Conservation (phyloP, 2,797 vertebrate species). For the Halcyon chelicuti region DNA sequence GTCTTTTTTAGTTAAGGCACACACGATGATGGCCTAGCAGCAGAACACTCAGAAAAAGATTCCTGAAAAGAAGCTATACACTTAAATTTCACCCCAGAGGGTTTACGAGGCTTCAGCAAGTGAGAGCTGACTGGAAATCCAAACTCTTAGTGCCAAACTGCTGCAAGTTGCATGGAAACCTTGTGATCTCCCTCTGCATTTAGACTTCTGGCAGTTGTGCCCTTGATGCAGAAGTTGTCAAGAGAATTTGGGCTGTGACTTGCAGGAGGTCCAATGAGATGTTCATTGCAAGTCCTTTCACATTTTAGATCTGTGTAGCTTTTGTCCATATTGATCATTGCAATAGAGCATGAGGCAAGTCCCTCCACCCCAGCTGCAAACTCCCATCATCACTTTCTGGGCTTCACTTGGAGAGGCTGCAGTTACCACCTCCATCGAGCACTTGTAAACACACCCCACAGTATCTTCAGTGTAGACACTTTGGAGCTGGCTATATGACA, state of each 20-base stretch:
- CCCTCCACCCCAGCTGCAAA: background rate
- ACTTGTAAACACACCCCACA: background rate
- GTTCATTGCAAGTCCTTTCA: background rate
- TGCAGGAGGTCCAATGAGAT: background rate
- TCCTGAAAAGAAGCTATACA: background rate
- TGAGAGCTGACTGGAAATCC: background rate
- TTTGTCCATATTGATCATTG: background rate
- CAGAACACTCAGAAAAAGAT: background rate
- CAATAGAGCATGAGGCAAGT: background rate
- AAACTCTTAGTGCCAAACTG: background rate
- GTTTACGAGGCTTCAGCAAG: background rate
- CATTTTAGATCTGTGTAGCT: background rate
- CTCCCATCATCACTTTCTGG: background rate
- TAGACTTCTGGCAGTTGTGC: background rate
- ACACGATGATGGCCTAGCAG: background rate
- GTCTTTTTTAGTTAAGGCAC: background rate
- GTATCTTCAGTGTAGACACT: background rate
- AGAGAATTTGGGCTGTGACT: background rate
- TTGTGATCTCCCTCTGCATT: background rate
- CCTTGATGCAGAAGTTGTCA: background rate
- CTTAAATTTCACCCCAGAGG: background rate
- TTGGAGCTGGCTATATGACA: background rate
- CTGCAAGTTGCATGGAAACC: background rate
- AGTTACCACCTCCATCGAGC: background rate
- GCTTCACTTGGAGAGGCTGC: rapidly evolving